Percentiles rank a stretch among this genome's conserved stretches.
Evolutionary conservation across 2,888 invertebrate genomes (phyloP).

Genomic region (Microplitis deprimator): DNA sequence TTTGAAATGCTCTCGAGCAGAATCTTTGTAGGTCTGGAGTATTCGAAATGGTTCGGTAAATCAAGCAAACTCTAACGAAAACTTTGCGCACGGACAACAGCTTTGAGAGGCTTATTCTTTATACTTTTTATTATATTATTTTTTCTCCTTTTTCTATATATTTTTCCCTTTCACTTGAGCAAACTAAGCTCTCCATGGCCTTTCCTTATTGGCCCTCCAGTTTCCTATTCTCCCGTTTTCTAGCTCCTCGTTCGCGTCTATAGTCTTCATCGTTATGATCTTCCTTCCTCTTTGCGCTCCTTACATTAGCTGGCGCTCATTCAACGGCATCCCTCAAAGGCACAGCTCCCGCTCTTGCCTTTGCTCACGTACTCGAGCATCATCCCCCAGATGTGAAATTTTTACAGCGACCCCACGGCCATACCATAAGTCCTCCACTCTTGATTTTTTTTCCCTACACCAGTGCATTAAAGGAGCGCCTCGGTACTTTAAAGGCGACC

Average conservation of each 20-base stretch:
- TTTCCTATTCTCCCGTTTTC: conserved; percentile 17
- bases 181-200: conserved; percentile 44
- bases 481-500: conserved; percentile 49
- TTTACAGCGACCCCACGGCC: conserved; percentile 59
- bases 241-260: neutral
- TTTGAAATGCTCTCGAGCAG: conserved; percentile 11
- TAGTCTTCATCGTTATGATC: conserved; percentile 17
- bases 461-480: conserved; percentile 49
- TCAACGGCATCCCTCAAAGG: conserved; percentile 30
- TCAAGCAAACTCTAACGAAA: conserved; percentile 45
- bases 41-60: conserved; percentile 31
- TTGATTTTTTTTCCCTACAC: conserved; percentile 49
- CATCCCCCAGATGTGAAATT: conserved; percentile 62
- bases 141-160: conserved; percentile 25
- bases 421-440: conserved; percentile 58
- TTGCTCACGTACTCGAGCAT: neutral
- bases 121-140: conserved; percentile 36
- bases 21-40: neutral
- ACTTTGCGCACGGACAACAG: conserved; percentile 40
- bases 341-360: conserved; percentile 28
- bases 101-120: conserved; percentile 38
- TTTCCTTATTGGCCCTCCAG: conserved; percentile 29
- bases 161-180: conserved; percentile 42
- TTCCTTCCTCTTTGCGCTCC: conserved; percentile 10
- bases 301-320: neutral